phyloP scores from a whole-genome alignment of 1,140 invertebrate species.

The Drosophila paulistorum region DNA sequence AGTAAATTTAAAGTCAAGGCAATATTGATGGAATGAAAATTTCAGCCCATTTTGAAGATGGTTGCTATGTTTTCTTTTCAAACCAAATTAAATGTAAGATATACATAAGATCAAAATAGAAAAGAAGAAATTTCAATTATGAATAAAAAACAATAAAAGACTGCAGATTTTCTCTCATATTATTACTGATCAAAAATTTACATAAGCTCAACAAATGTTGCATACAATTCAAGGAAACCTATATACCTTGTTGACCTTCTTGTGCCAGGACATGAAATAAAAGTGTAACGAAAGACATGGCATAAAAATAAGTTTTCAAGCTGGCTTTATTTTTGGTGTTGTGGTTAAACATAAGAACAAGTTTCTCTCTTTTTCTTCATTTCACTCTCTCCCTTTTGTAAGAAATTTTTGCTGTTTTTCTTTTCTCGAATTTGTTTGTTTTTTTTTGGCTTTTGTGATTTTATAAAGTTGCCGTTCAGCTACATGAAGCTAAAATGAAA shows the following conservation, averaged over 20 bases:
- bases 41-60: no score
- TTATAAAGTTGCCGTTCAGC: conserved; percentile 16
- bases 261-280: background rate
- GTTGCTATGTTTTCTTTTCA: no score
- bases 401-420: no score
- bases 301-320: conserved; percentile 12
- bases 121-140: no score
- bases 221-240: no score
- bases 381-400: background rate
- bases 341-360: conserved; percentile 7
- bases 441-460: conserved; percentile 6
- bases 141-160: no score
- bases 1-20: background rate
- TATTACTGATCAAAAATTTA: no score
- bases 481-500: conserved; percentile 62
- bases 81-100: no score
- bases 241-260: background rate
- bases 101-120: no score
- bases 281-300: conserved; percentile 2
- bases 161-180: no score
- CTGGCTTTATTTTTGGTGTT: conserved; percentile 7
- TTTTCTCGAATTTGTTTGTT: background rate
- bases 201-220: no score
- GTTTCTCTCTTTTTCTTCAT: background rate
- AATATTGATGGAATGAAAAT: background rate